Percentiles rank a stretch among this genome's conserved stretches.
These are phyloP conservation scores for Pseudeuparius sepicola DNA, from an alignment of 2,888 invertebrate species.

Conservation along the genomic window DNA sequence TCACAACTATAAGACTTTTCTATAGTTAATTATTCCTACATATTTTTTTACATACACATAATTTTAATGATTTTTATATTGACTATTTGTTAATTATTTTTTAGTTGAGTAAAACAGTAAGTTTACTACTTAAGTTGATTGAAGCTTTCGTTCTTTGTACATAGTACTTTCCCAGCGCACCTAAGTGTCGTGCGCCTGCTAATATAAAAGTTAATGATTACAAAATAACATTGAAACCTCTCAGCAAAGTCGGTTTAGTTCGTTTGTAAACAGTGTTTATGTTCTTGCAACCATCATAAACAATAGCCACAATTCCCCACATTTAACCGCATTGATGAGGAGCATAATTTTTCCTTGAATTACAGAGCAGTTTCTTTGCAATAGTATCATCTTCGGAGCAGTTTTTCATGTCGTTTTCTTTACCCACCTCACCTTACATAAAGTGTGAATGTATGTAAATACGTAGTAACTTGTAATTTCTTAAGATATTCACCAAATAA, in stretches of 20 bases:
- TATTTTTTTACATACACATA: slow-evolving; percentile 39
- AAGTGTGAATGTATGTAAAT: no score
- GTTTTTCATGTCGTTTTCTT: no score
- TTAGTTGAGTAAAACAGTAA: slow-evolving; percentile 33
- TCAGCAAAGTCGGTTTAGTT: slow-evolving; percentile 32
- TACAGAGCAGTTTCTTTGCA: no score
- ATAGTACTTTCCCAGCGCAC: slow-evolving; percentile 37
- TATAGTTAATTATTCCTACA: slow-evolving; percentile 40
- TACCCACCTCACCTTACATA: no score
- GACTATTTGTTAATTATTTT: slow-evolving; percentile 41
- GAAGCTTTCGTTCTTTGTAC: slow-evolving; percentile 35
- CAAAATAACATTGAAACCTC: slow-evolving; percentile 29
- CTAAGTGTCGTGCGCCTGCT: slow-evolving; percentile 37
- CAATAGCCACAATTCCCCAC: slow-evolving; percentile 40
- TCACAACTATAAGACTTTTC: slow-evolving; percentile 39
- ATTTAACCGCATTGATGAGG: slow-evolving; percentile 40
- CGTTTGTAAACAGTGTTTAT: slow-evolving; percentile 28
- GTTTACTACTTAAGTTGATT: slow-evolving; percentile 37
- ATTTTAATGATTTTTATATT: slow-evolving; percentile 37
- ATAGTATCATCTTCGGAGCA: no score
- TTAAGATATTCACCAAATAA: no score
- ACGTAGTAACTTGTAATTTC: no score
- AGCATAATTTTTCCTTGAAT: no score
- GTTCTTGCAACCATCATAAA: slow-evolving; percentile 36
- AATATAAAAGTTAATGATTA: slow-evolving; percentile 25